These are phyloP conservation scores for Nibea coibor DNA, from an alignment of 2,113 vertebrate genomes.

Conservation along the genomic window DNA sequence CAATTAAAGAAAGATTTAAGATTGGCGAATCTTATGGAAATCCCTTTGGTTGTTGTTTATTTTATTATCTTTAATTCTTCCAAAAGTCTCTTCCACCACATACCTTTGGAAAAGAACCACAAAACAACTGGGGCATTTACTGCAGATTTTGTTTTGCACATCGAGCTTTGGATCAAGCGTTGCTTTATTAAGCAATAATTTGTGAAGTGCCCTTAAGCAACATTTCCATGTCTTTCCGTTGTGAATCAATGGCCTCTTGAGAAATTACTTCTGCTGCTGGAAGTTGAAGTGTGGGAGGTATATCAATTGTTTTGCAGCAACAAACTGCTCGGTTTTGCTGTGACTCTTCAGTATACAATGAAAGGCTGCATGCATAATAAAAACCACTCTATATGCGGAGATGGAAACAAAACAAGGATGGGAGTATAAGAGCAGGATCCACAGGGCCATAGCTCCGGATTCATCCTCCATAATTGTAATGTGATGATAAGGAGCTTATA, in stretches of 20 bases:
- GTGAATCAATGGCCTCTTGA: conserved; percentile 54
- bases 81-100: not conserved
- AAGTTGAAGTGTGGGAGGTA: conserved; percentile 55
- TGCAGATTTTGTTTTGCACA: not conserved
- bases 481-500: conserved; percentile 82
- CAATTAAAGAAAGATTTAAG: not conserved
- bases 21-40: not conserved
- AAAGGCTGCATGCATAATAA: conserved; percentile 62
- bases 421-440: conserved; percentile 42
- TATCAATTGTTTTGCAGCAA: conserved; percentile 54
- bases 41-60: not conserved
- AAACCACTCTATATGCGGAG: conserved; percentile 58
- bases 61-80: not conserved
- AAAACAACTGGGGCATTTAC: not conserved
- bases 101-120: not conserved
- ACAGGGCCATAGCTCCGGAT: conserved; percentile 56
- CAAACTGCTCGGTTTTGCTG: conserved; percentile 25
- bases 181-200: conserved; percentile 1
- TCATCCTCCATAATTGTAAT: conserved; percentile 77
- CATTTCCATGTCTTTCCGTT: not conserved
- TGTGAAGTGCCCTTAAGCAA: conserved; percentile 5
- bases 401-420: conserved; percentile 62
- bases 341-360: conserved; percentile 57
- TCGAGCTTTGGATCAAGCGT: not conserved
- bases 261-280: conserved; percentile 47